These are phyloP conservation scores for Nematostella vectensis DNA, from an alignment of 92 coral and sea anemone genomes.

Conservation along the genomic window DNA sequence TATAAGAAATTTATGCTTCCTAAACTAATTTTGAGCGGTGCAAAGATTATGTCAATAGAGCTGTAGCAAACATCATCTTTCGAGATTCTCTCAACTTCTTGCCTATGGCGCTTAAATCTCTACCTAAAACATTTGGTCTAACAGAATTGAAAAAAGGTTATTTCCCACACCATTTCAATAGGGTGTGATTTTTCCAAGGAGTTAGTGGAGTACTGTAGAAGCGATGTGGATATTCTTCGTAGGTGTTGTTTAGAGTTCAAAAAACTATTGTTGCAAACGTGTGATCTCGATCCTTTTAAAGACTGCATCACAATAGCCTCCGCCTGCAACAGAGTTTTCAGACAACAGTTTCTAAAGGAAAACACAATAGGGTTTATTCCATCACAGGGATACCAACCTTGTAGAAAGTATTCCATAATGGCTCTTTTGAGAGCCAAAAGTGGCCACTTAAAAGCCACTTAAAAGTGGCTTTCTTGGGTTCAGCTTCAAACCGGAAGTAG, in stretches of 20 bases:
- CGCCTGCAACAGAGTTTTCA: not conserved
- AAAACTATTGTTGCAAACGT: not conserved
- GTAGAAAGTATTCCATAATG: constrained; percentile 20
- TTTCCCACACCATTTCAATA: constrained; percentile 16
- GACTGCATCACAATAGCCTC: not conserved
- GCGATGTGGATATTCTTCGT: not conserved
- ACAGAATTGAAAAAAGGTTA: constrained; percentile 11
- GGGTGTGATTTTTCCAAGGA: not conserved
- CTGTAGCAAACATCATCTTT: constrained; percentile 1
- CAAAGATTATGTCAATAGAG: constrained; percentile 16
- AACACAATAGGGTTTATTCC: not conserved
- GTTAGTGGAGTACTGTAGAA: not conserved
- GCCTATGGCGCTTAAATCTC: constrained; percentile 9
- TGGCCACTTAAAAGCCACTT: too few relatives aligned
- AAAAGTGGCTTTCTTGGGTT: constrained; percentile 15
- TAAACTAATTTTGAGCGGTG: constrained; percentile 15
- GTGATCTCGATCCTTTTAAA: not conserved
- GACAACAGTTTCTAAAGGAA: not conserved
- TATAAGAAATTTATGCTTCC: constrained; percentile 12
- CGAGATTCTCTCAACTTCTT: constrained; percentile 20
- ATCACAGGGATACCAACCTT: not conserved
- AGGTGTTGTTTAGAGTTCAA: constrained; percentile 1
- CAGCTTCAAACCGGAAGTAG: too few relatives aligned
- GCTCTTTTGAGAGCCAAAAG: too few relatives aligned
- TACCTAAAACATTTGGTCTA: constrained; percentile 21